phyloP scores from a whole-genome alignment of 2,797 vertebrate genomes.

The Pseudochromis fuscus region DNA sequence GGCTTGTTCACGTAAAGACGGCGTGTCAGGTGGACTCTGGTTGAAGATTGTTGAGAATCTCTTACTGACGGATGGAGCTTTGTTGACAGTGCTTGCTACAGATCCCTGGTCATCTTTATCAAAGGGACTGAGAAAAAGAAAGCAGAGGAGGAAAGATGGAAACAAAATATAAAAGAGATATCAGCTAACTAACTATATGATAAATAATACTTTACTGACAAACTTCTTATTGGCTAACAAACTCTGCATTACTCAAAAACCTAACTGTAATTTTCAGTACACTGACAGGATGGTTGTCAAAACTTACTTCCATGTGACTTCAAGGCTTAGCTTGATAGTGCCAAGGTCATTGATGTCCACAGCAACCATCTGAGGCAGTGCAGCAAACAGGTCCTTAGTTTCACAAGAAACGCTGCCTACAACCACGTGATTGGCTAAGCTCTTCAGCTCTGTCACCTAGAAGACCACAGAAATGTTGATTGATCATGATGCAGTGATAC shows the following conservation, averaged over 20 bases:
- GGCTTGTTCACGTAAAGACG: conserved; percentile 92
- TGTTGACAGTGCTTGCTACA: conserved; percentile 90
- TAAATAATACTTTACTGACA: neutral
- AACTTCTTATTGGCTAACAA: too few species aligned
- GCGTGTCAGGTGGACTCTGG: conserved; percentile 94
- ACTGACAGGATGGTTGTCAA: neutral
- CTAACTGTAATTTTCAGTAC: neutral
- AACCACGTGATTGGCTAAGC: conserved; percentile 94
- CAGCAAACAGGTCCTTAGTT: conserved; percentile 95
- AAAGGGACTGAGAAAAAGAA: conserved; percentile 87
- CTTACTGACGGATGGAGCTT: conserved; percentile 92
- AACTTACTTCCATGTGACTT: conserved; percentile 97
- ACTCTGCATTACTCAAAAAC: neutral
- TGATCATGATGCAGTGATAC: neutral
- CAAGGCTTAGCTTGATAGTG: conserved; percentile 96
- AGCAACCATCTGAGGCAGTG: conserved; percentile 93
- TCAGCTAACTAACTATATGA: neutral
- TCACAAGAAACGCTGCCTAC: conserved; percentile 96
- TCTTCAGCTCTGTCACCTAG: conserved; percentile 95
- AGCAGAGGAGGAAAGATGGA: neutral
- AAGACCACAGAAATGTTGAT: conserved; percentile 44
- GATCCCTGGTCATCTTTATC: conserved; percentile 95
- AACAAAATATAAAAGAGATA: neutral
- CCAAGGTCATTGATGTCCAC: conserved; percentile 99
- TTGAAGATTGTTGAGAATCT: conserved; percentile 93